Evolutionary conservation across 2,888 invertebrate species (phyloP).

Genomic region (Dastarcus helophoroides): DNA sequence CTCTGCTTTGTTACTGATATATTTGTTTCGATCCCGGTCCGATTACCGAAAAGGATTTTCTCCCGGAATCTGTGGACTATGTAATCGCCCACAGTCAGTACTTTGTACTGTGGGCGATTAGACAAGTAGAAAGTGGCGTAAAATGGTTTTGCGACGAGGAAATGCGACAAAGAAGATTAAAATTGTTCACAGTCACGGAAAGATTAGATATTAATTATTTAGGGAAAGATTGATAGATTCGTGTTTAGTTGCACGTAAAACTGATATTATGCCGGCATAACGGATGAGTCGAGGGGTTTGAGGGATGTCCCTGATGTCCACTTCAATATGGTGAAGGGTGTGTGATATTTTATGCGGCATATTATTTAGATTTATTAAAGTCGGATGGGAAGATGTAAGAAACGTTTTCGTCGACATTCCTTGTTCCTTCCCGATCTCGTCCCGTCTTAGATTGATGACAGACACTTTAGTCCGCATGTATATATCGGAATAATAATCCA

Average conservation of each 20-base stretch:
- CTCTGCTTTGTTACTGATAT: too few relatives aligned
- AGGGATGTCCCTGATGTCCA: constrained; percentile 30
- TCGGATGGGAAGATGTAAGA: constrained; percentile 33
- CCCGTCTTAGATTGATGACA: constrained; percentile 31
- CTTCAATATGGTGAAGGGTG: constrained; percentile 26
- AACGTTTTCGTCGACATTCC: constrained; percentile 25
- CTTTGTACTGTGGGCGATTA: too few relatives aligned
- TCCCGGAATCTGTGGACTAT: too few relatives aligned
- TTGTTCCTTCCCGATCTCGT: constrained; percentile 18
- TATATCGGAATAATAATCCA: constrained; percentile 32
- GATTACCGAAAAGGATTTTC: too few relatives aligned
- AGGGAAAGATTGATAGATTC: constrained; percentile 23
- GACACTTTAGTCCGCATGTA: constrained; percentile 30
- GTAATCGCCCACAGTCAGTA: too few relatives aligned
- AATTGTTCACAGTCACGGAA: too few relatives aligned
- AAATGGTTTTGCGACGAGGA: too few relatives aligned
- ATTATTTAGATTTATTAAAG: constrained; percentile 36
- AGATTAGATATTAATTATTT: constrained; percentile 19
- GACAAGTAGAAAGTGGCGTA: too few relatives aligned
- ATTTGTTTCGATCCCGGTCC: too few relatives aligned
- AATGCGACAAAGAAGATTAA: too few relatives aligned
- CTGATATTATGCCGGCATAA: constrained; percentile 21
- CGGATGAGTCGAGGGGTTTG: constrained; percentile 16
- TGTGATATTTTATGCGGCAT: constrained; percentile 29
- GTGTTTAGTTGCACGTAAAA: constrained; percentile 22